Evolutionary conservation across 1,140 invertebrate genomes (phyloP), one percentile per base, ranked within the genome.

Genomic region (Drosophila nebulosa): DNA sequence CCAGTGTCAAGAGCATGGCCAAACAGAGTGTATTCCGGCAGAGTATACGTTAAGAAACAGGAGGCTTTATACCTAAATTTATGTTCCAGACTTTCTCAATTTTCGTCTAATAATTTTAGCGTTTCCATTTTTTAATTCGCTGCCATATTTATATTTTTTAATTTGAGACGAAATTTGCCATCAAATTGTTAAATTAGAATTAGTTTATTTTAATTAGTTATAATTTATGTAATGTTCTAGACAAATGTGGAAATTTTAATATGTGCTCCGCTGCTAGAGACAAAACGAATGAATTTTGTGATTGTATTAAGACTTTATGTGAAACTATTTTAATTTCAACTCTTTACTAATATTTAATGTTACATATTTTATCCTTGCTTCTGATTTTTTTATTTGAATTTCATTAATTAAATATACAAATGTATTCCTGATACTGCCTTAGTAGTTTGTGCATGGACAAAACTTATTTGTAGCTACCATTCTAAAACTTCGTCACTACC

Each of bases 11-110:
- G 57, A 91, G 93, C 4, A 95, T 95, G 76, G 92, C 93, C n/a
- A 94, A 95, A 26, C 93, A 94, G 66, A 96, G 95, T 36, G 92
- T 94, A 50, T 93, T 95, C 0, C 95, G 95, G 61, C 94, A 95
- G 89, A 95, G 93, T 35, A 95, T 95, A 79, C 92, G 94, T 91
- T 95, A 92, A 52, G 1, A 18, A 12, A 35, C 14, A 21, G 30
- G 53, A 32, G 12, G 12, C 26, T 18, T 10, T 16, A 6, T 18
- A 2, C 39, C 14, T 9, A 30, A 16, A 16, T 42, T 42, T 9
- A 39, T 1, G 12, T 10, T 50, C 18, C 46, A 24, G 12, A 63
- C 50, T 58, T 56, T 55, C 18, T 57, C n/a, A 6, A 7, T 16
- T 57, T 36, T 30, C 32, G 51, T 59, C 36, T 12, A 69, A 59